Base-by-base conservation (phyloP, 2,113 vertebrate species). In the Ahaetulla prasina region DNA sequence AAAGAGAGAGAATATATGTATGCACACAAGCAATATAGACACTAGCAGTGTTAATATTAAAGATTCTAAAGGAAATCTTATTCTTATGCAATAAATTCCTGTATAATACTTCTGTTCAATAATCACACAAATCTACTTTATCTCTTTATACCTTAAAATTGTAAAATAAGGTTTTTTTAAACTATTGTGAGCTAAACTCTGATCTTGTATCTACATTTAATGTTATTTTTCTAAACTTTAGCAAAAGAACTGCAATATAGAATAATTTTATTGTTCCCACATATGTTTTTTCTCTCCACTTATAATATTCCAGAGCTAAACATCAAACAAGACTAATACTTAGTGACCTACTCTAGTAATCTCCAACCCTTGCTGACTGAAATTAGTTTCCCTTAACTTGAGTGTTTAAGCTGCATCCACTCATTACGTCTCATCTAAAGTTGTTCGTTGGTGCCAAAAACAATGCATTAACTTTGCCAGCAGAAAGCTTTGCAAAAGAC, bases 331-430 rank as follows among this genome's bases (percentile, higher is more conserved):
- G 25, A 89, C 54, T 93, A 60, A 60, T 60, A 89, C 68, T 85
- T 89, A 91, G 87, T 25, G 50, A 87, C 74, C 55, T 68, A 27
- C 52, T 35, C 2, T 43, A 88, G 55, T 54, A 90, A 55, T 87
- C 88, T 92, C 1, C 8, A 68, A 45, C 63, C 12, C 23, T 22
- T 88, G 43, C 86, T 85, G 27, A 91, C 49, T 80, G 53, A 87
- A 93, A 91, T 91, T 91, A 88, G 50, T 91, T 94, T 92, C 92
- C 30, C 90, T 91, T 91, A 91, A 90, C 50, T 68, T 91, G 25
- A 91, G 43, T 8, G 5, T 22, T 60, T 23, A 88, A 87, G 92
- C 87, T 22, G 88, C 16, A 63, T 10, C 45, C 30, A n/a, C 68
- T 52, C 92, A 68, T 68, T 60, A 80, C 52, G 20, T 53, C 43